phyloP scores from a whole-genome alignment of 2,888 invertebrate genomes.

The Macrophya annulata region DNA sequence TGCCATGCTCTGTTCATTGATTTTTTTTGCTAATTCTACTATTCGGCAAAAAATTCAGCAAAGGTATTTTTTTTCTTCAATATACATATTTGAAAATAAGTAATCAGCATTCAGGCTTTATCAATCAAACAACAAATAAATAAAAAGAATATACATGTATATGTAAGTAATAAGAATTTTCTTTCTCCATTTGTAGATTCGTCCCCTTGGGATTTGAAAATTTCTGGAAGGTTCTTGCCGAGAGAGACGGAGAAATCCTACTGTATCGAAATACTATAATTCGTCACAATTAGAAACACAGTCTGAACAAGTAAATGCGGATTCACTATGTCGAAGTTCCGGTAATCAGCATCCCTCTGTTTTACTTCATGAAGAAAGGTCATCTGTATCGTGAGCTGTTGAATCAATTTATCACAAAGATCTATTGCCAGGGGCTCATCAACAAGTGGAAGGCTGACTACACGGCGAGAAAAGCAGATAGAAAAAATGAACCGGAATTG shows the following conservation, averaged over 20 bases:
- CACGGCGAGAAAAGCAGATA: neutral
- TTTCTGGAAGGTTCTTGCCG: neutral
- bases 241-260: neutral
- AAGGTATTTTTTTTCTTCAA: neutral
- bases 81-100: neutral
- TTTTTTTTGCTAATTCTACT: neutral
- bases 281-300: conserved; percentile 59
- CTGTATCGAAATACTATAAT: neutral
- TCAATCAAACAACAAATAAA: neutral
- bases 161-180: neutral
- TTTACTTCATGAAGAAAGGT: conserved; percentile 59
- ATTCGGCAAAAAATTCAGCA: neutral
- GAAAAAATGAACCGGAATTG: neutral
- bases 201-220: neutral
- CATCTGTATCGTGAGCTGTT: conserved; percentile 57
- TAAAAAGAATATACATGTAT: neutral
- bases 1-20: conserved; percentile 12
- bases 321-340: conserved; percentile 55
- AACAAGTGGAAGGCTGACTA: conserved; percentile 44
- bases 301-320: conserved; percentile 56
- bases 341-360: conserved; percentile 55
- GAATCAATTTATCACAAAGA: conserved; percentile 49
- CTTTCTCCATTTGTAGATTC: neutral
- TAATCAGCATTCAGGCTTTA: neutral
- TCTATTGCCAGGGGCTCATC: conserved; percentile 59